These are phyloP conservation scores for Centruroides sculpturatus DNA, from an alignment of 1,140 invertebrate species.

Conservation along the genomic window DNA sequence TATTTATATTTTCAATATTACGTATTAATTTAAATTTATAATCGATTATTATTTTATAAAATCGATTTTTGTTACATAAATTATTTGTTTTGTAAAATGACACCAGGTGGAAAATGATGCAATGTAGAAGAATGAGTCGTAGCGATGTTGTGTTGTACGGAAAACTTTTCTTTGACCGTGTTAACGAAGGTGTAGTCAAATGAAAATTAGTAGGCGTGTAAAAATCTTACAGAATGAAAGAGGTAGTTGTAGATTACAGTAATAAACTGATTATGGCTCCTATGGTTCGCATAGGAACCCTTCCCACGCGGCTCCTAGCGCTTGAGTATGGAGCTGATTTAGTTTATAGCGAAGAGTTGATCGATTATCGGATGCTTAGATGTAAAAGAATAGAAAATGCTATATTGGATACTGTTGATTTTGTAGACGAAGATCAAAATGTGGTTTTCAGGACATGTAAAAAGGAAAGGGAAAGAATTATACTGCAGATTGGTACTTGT, in stretches of 20 bases:
- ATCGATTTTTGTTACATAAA: too few relatives aligned
- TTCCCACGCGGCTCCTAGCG: slow-evolving; percentile 83
- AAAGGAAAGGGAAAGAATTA: slow-evolving; percentile 61
- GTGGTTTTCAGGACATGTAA: slow-evolving; percentile 81
- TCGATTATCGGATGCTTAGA: slow-evolving; percentile 82
- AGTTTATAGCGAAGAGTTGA: slow-evolving; percentile 93
- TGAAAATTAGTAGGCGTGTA: too few relatives aligned
- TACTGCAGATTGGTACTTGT: slow-evolving; percentile 90
- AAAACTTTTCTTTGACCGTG: too few relatives aligned
- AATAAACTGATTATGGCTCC: slow-evolving; percentile 85
- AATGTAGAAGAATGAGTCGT: too few relatives aligned
- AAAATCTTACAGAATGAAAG: too few relatives aligned
- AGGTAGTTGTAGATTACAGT: slow-evolving; percentile 33
- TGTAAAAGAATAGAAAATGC: slow-evolving; percentile 69
- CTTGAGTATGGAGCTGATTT: slow-evolving; percentile 94
- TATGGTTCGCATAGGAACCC: slow-evolving; percentile 89
- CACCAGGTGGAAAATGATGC: too few relatives aligned
- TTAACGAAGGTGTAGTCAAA: too few relatives aligned
- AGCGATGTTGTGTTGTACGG: too few relatives aligned
- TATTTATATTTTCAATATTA: too few relatives aligned
- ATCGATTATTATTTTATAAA: too few relatives aligned
- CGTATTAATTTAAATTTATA: too few relatives aligned
- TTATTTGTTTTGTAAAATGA: too few relatives aligned
- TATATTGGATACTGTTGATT: slow-evolving; percentile 81
- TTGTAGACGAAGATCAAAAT: slow-evolving; percentile 74